Percentiles rank a stretch among this genome's conserved stretches.
Conservation (phyloP, 2,888 invertebrate genomes). For the Platycnemis pennipes region DNA sequence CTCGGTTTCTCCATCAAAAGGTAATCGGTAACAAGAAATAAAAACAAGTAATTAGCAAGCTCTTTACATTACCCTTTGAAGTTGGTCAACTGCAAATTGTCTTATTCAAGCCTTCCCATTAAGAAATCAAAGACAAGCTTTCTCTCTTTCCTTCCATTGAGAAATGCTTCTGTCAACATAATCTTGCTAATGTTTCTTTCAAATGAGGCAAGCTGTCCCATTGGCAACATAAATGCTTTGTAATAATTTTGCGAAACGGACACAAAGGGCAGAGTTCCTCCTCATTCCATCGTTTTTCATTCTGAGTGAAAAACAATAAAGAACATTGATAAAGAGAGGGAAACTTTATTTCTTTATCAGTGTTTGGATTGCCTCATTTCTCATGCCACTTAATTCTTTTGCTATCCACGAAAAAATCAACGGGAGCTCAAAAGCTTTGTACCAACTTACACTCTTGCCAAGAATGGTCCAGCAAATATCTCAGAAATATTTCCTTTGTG, state of each 20-base stretch:
- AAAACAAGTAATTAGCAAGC: constrained; percentile 24
- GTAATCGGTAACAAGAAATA: neutral
- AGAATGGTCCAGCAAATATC: neutral
- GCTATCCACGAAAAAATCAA: neutral
- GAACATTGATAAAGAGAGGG: too few species aligned
- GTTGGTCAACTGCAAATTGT: neutral
- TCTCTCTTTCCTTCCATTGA: neutral
- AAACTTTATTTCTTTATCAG: neutral
- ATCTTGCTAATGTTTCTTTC: neutral
- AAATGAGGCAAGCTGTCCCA: neutral
- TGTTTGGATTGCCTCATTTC: neutral
- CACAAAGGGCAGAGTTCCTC: neutral
- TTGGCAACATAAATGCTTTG: neutral
- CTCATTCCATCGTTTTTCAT: neutral
- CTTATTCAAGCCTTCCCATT: neutral
- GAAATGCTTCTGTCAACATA: neutral
- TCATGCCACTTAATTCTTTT: neutral
- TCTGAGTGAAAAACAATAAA: too few species aligned
- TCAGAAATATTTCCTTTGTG: neutral
- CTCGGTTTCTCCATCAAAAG: neutral
- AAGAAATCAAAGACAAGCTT: constrained; percentile 25
- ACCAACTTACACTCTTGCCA: neutral
- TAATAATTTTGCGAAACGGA: neutral
- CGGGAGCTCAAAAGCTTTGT: neutral
- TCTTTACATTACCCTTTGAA: neutral